Base-by-base conservation (phyloP, 2,797 vertebrate species). In the Spheniscus humboldti region DNA sequence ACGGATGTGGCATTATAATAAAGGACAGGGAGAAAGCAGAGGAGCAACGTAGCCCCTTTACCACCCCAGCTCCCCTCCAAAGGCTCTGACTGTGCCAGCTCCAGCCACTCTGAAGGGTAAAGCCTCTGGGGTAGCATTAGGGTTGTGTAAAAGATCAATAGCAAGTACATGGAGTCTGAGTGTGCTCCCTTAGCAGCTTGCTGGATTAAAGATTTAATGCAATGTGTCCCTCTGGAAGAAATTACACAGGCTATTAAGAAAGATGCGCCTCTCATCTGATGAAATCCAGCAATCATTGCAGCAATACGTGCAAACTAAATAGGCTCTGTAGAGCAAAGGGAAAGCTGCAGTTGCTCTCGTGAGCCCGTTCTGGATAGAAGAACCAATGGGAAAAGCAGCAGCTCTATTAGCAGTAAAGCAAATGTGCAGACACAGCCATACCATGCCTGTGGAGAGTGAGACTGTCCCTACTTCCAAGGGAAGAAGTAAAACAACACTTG, bases 221-320 rank as follows among this genome's bases (percentile, higher is more conserved):
- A 66, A n/a, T 18, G 50, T 11, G 59, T 94, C 94, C 94, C 93
- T 76, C 77, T n/a, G 86, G 90, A 93, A 94, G 89, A 85, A 85
- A 90, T 92, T 94, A 95, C 68, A 68, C 45, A 80, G 75, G 66
- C 96, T 89, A 63, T 95, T 94, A 88, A 67, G 94, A 81, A 76
- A 93, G 90, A 87, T 35, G 75, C 0, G 12, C 72, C 53, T 74
- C 68, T 85, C 47, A 9, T 67, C 85, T 80, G 93, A 83, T 95
- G 90, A 95, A 81, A 96, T 14, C 67, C 59, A 57, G 83, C 88
- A n/a, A 83, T 81, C 66, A 22, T 3, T 75, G 86, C 86, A 59
- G 92, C 77, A 91, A 85, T 28, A 56, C 1, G 1, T 50, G 82
- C 87, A 71, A 74, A 33, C 75, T 24, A 4, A 60, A 37, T 0